phyloP scores from a whole-genome alignment of 2,113 vertebrate species.

The Oreochromis aureus region DNA sequence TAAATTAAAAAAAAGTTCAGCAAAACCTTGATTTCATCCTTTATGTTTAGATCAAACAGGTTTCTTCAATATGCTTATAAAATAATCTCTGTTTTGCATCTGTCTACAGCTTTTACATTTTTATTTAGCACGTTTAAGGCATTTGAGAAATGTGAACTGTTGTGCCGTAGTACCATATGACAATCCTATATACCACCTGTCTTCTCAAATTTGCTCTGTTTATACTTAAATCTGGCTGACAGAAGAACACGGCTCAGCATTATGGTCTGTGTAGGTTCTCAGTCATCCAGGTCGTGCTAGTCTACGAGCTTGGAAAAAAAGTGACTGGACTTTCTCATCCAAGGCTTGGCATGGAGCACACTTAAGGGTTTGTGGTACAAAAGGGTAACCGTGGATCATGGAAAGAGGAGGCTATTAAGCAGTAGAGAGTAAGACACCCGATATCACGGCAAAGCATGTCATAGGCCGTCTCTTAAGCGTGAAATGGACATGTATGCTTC shows the following conservation, averaged over 20 bases:
- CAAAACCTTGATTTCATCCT: not conserved
- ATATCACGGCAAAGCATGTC: not conserved
- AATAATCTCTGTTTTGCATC: not conserved
- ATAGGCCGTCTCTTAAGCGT: not conserved
- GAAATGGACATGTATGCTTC: not conserved
- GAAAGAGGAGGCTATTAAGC: not conserved
- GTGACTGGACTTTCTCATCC: not conserved
- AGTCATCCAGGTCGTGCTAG: not conserved
- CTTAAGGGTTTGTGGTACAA: not conserved
- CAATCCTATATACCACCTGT: not conserved
- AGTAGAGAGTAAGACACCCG: not conserved
- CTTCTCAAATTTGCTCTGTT: not conserved
- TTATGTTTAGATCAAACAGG: not conserved
- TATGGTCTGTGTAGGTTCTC: not conserved
- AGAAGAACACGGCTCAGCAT: not conserved
- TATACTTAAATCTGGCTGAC: not conserved
- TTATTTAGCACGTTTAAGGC: not conserved
- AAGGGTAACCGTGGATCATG: not conserved
- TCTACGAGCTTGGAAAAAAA: not conserved
- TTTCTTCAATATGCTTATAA: not conserved
- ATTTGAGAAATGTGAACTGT: not conserved
- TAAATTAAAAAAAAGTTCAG: not conserved
- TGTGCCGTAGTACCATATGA: rapidly evolving
- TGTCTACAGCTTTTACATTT: not conserved
- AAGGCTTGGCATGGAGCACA: not conserved